phyloP scores from a whole-genome alignment of 2,888 invertebrate genomes.

The Punctoribates punctum region DNA sequence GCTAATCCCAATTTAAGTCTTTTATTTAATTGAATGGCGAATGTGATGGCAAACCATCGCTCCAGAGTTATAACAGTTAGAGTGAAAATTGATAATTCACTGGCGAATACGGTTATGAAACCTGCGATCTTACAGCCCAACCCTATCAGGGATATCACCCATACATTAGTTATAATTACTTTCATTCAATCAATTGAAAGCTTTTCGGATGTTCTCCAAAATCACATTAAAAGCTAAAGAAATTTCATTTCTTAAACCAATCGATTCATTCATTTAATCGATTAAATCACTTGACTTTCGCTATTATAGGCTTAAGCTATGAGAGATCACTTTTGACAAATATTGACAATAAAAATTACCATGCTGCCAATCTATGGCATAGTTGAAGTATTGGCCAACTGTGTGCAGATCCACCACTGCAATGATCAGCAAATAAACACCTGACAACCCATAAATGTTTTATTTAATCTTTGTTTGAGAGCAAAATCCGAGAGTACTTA shows the following conservation, averaged over 20 bases:
- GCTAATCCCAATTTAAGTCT: constrained; percentile 70
- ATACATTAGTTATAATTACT: constrained; percentile 1
- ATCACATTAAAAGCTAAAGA: background rate
- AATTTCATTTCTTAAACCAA: too few relatives aligned
- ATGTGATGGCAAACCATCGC: constrained; percentile 67
- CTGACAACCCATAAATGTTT: background rate
- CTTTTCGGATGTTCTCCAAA: background rate
- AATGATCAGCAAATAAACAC: constrained; percentile 73
- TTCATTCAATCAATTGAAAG: background rate
- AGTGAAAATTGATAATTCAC: constrained; percentile 81
- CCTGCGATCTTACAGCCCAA: constrained; percentile 80
- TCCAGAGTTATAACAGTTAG: constrained; percentile 80
- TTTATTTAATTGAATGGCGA: constrained; percentile 75
- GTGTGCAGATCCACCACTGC: constrained; percentile 79
- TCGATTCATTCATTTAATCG: background rate
- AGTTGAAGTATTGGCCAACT: constrained; percentile 80
- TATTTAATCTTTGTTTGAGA: background rate
- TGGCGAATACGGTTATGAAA: constrained; percentile 79
- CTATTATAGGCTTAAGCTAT: background rate
- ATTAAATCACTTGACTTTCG: background rate
- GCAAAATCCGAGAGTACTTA: background rate
- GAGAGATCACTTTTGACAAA: too few relatives aligned
- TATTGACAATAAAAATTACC: constrained; percentile 55
- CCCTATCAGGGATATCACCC: constrained; percentile 40
- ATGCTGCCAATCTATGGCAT: constrained; percentile 84